phyloP scores from a whole-genome alignment of 2,888 invertebrate species.

The Plutella xylostella region DNA sequence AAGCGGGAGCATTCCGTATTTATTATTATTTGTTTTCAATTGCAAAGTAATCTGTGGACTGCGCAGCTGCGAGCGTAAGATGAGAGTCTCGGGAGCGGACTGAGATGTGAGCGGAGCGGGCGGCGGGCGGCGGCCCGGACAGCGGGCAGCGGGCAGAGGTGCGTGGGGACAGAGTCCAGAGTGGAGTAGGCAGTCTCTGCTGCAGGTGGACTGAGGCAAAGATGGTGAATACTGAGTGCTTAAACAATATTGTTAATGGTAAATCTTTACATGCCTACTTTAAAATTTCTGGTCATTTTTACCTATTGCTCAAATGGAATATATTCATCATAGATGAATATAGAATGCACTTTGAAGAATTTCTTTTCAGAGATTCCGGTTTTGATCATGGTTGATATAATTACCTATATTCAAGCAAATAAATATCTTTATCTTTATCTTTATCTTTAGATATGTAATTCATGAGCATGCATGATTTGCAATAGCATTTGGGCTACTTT shows the following conservation, averaged over 20 bases:
- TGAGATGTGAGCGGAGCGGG: conserved; percentile 9
- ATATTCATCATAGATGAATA: no score
- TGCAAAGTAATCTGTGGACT: conserved; percentile 61
- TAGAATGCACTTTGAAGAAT: no score
- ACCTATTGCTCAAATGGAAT: no score
- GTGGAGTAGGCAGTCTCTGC: background rate
- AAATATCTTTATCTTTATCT: background rate
- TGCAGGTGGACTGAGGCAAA: background rate
- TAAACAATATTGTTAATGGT: background rate
- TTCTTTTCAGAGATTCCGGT: no score
- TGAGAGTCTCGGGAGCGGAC: conserved; percentile 23
- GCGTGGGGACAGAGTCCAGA: background rate
- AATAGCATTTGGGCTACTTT: no score
- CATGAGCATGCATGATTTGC: no score
- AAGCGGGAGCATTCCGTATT: conserved; percentile 47
- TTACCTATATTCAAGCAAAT: no score
- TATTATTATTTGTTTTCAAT: conserved; percentile 69
- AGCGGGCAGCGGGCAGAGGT: background rate
- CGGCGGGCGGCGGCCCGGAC: background rate
- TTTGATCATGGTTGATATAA: no score
- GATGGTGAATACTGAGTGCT: no score
- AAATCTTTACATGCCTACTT: background rate
- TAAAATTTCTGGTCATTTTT: background rate
- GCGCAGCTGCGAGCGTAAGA: conserved; percentile 52
- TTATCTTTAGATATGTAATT: no score